These are phyloP conservation scores for Dione vanillae DNA, from an alignment of 2,888 invertebrate genomes.

Conservation along the genomic window DNA sequence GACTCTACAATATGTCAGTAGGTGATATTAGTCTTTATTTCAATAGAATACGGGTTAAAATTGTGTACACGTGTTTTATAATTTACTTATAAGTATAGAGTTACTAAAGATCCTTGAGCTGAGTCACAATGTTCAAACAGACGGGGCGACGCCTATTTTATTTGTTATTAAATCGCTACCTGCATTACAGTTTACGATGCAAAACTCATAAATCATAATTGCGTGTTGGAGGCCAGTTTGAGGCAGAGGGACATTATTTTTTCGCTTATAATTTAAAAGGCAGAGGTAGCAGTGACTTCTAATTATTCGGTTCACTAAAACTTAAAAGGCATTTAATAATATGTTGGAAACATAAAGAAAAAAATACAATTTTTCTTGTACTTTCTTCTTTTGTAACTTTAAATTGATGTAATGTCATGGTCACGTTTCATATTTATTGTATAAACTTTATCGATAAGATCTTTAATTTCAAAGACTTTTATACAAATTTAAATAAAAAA, in stretches of 20 bases:
- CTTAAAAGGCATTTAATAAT: slow-evolving; percentile 9
- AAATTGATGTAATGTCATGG: not conserved
- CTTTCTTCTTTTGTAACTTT: too few species aligned
- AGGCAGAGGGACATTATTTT: not conserved
- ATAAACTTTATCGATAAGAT: not conserved
- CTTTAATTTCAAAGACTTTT: not conserved
- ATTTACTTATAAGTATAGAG: slow-evolving; percentile 18
- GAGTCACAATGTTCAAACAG: slow-evolving; percentile 47
- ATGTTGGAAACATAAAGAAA: slow-evolving; percentile 3
- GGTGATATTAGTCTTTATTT: not conserved
- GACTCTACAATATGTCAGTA: not conserved
- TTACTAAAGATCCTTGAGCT: slow-evolving; percentile 45
- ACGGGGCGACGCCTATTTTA: slow-evolving; percentile 47
- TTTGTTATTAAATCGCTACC: slow-evolving; percentile 33
- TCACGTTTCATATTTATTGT: not conserved
- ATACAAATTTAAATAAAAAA: not conserved
- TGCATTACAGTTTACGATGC: slow-evolving; percentile 26
- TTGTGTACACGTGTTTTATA: not conserved
- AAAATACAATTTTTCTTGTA: not conserved
- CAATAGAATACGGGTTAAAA: not conserved
- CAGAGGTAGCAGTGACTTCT: slow-evolving; percentile 1
- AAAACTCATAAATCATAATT: slow-evolving; percentile 22
- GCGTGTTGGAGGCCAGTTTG: slow-evolving; percentile 10
- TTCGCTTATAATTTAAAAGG: slow-evolving; percentile 16
- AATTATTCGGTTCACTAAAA: slow-evolving; percentile 17